Evolutionary conservation across 1,140 invertebrate genomes (phyloP), one percentile per base, ranked within the genome.

Genomic region (Drosophila obscura): DNA sequence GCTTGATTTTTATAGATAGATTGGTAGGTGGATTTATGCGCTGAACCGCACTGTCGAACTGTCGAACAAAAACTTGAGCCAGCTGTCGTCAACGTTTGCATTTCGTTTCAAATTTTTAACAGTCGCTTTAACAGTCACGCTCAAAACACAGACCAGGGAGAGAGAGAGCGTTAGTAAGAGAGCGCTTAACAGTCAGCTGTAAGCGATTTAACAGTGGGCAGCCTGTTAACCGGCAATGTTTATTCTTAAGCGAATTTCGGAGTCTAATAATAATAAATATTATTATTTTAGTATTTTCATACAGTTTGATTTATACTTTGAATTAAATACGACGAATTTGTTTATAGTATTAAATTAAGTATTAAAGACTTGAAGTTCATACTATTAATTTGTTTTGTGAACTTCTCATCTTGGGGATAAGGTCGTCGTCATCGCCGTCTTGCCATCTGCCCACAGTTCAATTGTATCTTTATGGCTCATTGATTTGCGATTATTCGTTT

Each of bases 381-480:
- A 19, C 19, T 19, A 1, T 19, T 19, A 19, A 19, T 19, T 19
- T 19, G 2, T 19, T 19, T 19, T 19, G 19, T 1, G 19, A 19
- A 1, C 19, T 19, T 19, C 19, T 19, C 19, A 19, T 19, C 19
- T 19, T 45, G 49, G 49, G 67, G 65, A 19, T 52, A 71, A 71
- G 67, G 69, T 83, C 35, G 50, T 65, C 31, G 31, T 9, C 64
- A 41, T 65, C 46, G 66, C 57, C 56, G 68, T 22, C 63, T 69
- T 76, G 64, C 73, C 73, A 67, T 46, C 64, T 62, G 65, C 73
- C 64, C 64, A 77, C 63, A 51, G 13, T 46, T 39, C 19, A 67
- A 52, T 77, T 57, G 50, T 57, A 68, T 68, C 65, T 79, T 76
- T 82, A 87, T 87, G 82, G 65, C 66, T 87, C 82, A 87, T 66